Base-by-base conservation (phyloP, 2,888 invertebrate genomes). In the Protula sp. region DNA sequence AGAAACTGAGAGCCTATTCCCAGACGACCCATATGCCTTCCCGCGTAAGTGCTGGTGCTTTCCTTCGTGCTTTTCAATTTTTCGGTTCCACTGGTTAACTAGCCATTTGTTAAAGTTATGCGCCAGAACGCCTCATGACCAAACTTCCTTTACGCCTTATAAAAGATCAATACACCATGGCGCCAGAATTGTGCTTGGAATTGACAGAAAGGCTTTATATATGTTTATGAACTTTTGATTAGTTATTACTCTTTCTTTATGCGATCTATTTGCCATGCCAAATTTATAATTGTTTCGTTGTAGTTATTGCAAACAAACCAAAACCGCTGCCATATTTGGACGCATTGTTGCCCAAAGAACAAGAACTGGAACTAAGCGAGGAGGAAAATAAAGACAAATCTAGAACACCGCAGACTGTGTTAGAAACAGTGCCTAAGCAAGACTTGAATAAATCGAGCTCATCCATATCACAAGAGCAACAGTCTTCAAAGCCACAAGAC, bases 301-400 rank as follows among this genome's bases (percentile, higher is more conserved):
- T 83, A 92, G 92, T 97, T 71, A 94, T 95, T 74, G 90, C 92
- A 1, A 89, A 90, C 74, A 91, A 91, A 75, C 88, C 92, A 0
- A 85, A 87, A 66, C 74, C 83, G 0, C 90, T 91, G 3, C 87
- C 93, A 1, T 94, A 94, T 77, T 80, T 93, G 48, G 87, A 89
- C 63, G 92, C 94, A 2, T 83, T 95, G 29, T 82, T 94, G 72
- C 94, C 94, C 0, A 91, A 91, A 69, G 95, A 97, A 83, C 94
- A 95, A 84, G 90, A 95, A 45, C 92, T 94, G 80, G 94, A 94
- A 75, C 73, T 56, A 2, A 27, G 48, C 4, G 57, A 58, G 27
- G 61, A 65, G 14, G 67, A 63, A 38, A 61, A 62, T 47, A 26
- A 50, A 29, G 19, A 58, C 30, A 31, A 22, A 19, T 22, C 51